Conservation (phyloP, 1,140 invertebrate genomes). For the Galleria mellonella region DNA sequence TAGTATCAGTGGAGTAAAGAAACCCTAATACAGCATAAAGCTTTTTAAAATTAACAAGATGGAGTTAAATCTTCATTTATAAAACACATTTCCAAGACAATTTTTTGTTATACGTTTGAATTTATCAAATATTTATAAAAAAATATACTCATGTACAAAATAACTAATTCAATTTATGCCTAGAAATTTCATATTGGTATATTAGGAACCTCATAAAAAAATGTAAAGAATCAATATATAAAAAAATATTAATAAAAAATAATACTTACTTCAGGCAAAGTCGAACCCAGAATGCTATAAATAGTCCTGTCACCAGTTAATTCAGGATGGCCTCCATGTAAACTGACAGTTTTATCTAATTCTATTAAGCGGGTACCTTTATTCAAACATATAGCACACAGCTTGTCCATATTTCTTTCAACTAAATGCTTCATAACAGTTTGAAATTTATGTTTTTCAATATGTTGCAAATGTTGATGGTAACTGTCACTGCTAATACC, state of each 20-base stretch:
- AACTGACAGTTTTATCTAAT: slow-evolving; percentile 35
- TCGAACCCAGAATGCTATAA: slow-evolving; percentile 35
- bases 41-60: no score
- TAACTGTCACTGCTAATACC: slow-evolving; percentile 23
- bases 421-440: slow-evolving; percentile 39
- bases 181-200: no score
- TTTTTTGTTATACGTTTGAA: no score
- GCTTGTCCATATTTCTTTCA: slow-evolving; percentile 32
- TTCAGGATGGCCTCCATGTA: slow-evolving; percentile 47
- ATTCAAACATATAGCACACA: slow-evolving; percentile 50
- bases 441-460: slow-evolving; percentile 65
- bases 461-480: slow-evolving; percentile 43
- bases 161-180: no score
- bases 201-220: no score
- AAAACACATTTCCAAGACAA: no score
- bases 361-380: slow-evolving; percentile 27
- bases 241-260: neutral
- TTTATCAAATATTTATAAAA: no score
- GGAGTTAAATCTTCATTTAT: no score
- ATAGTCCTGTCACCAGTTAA: slow-evolving; percentile 39
- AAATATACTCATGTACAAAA: no score
- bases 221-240: no score
- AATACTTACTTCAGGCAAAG: slow-evolving; percentile 55
- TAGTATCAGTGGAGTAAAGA: no score
- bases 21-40: no score